Conservation (phyloP, 2,797 vertebrate species). For the Acrocephalus scirpaceus region DNA sequence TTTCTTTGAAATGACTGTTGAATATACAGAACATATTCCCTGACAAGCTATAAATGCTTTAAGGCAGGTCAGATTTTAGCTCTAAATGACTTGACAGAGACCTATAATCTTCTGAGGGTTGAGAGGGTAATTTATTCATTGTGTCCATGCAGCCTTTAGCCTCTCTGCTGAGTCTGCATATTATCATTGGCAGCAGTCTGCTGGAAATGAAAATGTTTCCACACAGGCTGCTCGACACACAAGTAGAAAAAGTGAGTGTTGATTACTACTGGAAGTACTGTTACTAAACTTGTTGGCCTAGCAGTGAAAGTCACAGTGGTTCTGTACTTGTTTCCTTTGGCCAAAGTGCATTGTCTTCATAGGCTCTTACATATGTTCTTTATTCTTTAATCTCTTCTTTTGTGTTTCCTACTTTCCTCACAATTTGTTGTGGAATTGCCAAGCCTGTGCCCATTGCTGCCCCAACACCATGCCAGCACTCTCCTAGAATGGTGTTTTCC, state of each 20-base stretch:
- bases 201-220: background rate
- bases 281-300: background rate
- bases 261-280: background rate
- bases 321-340: background rate
- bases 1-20: background rate
- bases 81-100: slow-evolving; percentile 6
- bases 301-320: background rate
- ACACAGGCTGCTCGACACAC: background rate
- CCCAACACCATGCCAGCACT: background rate
- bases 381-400: background rate
- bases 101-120: slow-evolving; percentile 5
- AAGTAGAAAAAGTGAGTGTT: background rate
- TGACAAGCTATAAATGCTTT: slow-evolving; percentile 21
- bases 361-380: background rate
- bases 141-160: background rate
- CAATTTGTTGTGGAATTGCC: background rate
- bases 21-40: background rate
- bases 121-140: slow-evolving; percentile 9
- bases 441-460: background rate
- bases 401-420: background rate
- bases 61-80: slow-evolving; percentile 5
- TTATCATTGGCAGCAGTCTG: background rate
- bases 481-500: background rate
- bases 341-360: background rate
- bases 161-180: background rate